Evolutionary conservation across 2,888 invertebrate species (phyloP), one percentile per base, ranked within the genome.

Genomic region (Idaea dimidiata): DNA sequence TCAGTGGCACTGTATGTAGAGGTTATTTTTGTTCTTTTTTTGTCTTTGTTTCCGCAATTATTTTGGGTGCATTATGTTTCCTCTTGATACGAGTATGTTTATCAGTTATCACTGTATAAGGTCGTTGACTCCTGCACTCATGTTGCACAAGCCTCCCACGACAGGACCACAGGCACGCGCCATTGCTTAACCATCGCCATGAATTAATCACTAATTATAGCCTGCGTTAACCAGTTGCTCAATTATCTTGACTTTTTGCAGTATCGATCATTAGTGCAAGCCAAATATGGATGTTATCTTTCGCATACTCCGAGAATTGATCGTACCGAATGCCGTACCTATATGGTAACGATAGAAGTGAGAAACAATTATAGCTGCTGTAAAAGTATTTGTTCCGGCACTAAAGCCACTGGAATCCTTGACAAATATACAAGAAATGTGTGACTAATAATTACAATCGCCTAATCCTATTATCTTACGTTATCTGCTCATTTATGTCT

Each of bases 181-280:
- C 43, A 43, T 43, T 43, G 43, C 53, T 18, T 18, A 59, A 56
- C 56, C 54, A 64, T 64, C 59, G 53, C 64, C 64, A 60, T 65
- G 43, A 43, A 65, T 65, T 60, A 65, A 62, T 62, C 18, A 24
- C 17, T 18, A 24, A 14, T 33, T 24, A 24, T 54, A 54, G 16
- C 54, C 62, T 59, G 59, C 58, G 65, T 58, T 60, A 60, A 58
- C 60, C 58, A 8, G 57, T 69, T 65, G 62, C 67, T 62, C 66
- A 67, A 69, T 63, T 59, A 62, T 67, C 64, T 64, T 59, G 63
- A 7, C 64, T 61, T 33, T 65, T 63, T 59, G 33, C 32, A 61
- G 67, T 57, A 59, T 57, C 54, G 61, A 61, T 62, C 63, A 62
- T 65, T 67, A 65, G 60, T 55, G 33, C 33, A 43, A 6, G 43